These are phyloP conservation scores for Plagodis pulveraria DNA, from an alignment of 2,888 invertebrate species.

Conservation along the genomic window DNA sequence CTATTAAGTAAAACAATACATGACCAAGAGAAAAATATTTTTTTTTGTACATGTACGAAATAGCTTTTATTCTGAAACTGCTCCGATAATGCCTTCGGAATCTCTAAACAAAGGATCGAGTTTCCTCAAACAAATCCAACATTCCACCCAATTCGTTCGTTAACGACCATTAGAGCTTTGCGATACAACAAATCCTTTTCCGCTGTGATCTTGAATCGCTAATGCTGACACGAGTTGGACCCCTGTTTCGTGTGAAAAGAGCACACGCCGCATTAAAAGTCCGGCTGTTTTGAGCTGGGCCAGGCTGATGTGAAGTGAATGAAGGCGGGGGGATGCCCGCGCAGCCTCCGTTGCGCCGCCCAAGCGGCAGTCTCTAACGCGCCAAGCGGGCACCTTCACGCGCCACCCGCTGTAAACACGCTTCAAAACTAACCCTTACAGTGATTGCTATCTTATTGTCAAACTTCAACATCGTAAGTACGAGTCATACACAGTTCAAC, in stretches of 20 bases:
- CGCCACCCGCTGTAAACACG: conserved; percentile 52
- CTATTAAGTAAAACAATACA: no score
- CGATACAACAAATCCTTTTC: conserved; percentile 52
- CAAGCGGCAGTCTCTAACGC: conserved; percentile 74
- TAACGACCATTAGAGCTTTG: conserved; percentile 32
- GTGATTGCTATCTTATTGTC: conserved; percentile 57
- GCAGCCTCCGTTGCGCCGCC: conserved; percentile 77
- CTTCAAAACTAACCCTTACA: conserved; percentile 55
- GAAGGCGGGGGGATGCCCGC: conserved; percentile 75
- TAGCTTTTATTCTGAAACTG: conserved; percentile 21
- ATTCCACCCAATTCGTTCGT: conserved; percentile 20
- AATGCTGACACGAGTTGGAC: conserved; percentile 55
- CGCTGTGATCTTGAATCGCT: conserved; percentile 56
- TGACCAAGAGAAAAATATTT: no score
- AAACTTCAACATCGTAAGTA: conserved; percentile 70
- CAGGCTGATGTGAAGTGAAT: conserved; percentile 74
- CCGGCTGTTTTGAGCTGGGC: conserved; percentile 75
- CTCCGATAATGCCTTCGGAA: conserved; percentile 12
- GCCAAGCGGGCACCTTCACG: conserved; percentile 69
- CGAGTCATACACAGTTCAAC: conserved; percentile 29
- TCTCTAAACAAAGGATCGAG: conserved; percentile 12
- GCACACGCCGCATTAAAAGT: conserved; percentile 79
- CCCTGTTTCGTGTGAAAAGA: conserved; percentile 68
- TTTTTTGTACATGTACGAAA: not conserved
- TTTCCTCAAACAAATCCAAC: conserved; percentile 28